phyloP scores from a whole-genome alignment of 1,140 invertebrate species.

The Tribolium madens region DNA sequence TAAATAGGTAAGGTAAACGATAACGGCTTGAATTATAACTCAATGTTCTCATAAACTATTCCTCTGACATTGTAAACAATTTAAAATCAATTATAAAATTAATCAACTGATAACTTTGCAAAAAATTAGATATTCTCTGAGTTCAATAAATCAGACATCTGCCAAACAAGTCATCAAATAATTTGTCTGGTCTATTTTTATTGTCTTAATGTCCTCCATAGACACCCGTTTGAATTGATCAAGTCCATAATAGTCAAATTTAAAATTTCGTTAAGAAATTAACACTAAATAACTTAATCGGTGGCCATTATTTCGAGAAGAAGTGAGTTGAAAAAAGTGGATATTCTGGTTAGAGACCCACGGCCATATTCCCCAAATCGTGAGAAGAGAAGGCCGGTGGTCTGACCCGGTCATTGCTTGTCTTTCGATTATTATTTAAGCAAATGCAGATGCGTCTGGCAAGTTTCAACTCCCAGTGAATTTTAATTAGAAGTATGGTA shows the following conservation, averaged over 20 bases:
- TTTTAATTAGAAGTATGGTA: background rate
- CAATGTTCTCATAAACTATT: background rate
- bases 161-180: background rate
- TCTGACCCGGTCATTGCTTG: background rate
- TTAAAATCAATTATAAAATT: constrained; percentile 4
- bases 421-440: background rate
- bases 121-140: too few species aligned
- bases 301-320: constrained; percentile 8
- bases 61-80: background rate
- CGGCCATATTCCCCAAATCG: constrained; percentile 15
- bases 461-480: background rate
- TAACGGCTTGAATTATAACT: background rate
- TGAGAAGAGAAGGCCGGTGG: constrained; percentile 8
- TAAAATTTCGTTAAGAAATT: constrained; percentile 3
- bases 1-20: constrained; percentile 4
- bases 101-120: background rate
- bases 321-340: background rate
- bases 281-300: background rate
- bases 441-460: background rate
- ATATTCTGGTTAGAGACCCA: constrained; percentile 2
- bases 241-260: too few species aligned
- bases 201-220: background rate
- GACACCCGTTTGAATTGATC: too few species aligned
- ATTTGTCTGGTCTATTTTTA: background rate
- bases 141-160: background rate